Conservation (phyloP, 2,797 vertebrate species). For the Lerista edwardsae region DNA sequence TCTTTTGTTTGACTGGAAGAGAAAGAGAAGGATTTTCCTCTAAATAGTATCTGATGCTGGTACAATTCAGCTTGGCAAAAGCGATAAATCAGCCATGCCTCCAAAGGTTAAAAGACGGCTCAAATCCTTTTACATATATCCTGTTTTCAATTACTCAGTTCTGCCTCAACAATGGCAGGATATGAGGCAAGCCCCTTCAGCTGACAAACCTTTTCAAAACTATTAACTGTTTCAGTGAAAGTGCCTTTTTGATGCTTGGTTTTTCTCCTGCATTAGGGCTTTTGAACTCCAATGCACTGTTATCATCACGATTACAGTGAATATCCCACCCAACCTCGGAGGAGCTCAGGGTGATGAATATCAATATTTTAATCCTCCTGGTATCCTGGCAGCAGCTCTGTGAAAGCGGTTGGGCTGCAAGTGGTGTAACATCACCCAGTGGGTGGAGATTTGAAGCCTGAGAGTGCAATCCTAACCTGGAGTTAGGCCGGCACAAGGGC, state of each 20-base stretch:
- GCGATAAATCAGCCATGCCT: conserved; percentile 55
- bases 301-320: neutral
- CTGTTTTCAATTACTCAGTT: conserved; percentile 69
- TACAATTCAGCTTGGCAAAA: neutral
- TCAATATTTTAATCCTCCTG: neutral
- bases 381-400: too few relatives aligned
- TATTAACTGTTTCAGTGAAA: conserved; percentile 39
- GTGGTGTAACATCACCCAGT: neutral
- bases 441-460: too few relatives aligned
- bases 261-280: too few relatives aligned
- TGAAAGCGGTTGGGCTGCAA: neutral
- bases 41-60: neutral
- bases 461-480: too few relatives aligned
- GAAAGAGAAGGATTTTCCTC: conserved; percentile 26
- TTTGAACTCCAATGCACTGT: too few relatives aligned
- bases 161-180: conserved; percentile 65
- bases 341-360: neutral
- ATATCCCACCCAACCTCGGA: neutral
- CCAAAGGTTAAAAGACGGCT: conserved; percentile 44
- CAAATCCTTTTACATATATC: conserved; percentile 65
- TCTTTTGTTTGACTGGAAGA: neutral
- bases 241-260: conserved; percentile 16
- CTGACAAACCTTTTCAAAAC: conserved; percentile 47
- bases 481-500: too few relatives aligned
- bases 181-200: conserved; percentile 39